phyloP scores from a whole-genome alignment of 1,140 invertebrate genomes.

The Cardiocondyla obscurior region DNA sequence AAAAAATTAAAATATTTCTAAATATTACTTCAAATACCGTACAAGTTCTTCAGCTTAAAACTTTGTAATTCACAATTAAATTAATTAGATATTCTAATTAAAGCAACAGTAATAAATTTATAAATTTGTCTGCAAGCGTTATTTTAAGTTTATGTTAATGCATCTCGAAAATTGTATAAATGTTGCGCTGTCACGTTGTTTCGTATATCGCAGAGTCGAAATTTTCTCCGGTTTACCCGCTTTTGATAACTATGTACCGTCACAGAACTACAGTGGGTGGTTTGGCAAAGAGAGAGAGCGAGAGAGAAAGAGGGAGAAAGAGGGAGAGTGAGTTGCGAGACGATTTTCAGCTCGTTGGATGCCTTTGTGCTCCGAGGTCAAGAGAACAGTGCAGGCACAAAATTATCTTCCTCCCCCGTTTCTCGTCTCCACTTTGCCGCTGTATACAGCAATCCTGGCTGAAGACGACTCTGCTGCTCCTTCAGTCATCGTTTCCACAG shows the following conservation, averaged over 20 bases:
- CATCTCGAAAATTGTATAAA: neutral
- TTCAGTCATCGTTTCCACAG: constrained; percentile 31
- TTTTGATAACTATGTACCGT: constrained; percentile 51
- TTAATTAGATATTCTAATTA: neutral
- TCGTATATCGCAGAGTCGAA: constrained; percentile 14
- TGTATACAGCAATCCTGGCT: constrained; percentile 34
- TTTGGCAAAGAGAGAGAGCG: neutral
- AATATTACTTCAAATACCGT: neutral
- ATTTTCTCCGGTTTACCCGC: constrained; percentile 51
- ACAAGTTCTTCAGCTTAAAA: neutral
- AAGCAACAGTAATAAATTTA: neutral
- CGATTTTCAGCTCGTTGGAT: constrained; percentile 63
- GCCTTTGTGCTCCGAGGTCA: constrained; percentile 57
- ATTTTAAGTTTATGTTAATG: constrained; percentile 4
- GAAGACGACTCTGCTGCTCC: constrained; percentile 47
- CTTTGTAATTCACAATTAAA: neutral
- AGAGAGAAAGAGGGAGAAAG: neutral
- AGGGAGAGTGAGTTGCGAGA: constrained; percentile 4
- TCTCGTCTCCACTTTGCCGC: constrained; percentile 21
- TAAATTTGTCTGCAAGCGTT: neutral
- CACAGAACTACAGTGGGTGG: constrained; percentile 3
- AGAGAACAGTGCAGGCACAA: constrained; percentile 56
- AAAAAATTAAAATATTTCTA: neutral
- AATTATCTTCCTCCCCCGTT: constrained; percentile 50
- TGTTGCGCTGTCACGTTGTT: neutral